A percentile compares a stretch with the other conserved stretches of the same genome.
Conservation (phyloP, 23 tunicate species). For the Oikopleura dioica region DNA sequence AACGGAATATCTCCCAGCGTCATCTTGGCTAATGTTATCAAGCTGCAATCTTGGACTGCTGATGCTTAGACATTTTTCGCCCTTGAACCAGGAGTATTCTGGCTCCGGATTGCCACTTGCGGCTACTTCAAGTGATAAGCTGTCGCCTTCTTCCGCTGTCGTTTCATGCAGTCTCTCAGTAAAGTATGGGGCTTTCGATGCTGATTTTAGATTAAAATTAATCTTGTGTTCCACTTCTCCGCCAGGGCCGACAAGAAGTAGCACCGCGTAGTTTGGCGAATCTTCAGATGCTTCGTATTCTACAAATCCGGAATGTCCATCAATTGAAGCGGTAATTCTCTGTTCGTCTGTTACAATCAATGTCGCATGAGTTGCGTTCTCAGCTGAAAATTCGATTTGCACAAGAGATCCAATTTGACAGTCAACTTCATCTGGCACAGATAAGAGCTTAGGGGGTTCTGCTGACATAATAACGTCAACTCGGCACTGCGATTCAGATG, state of each 20-base stretch:
- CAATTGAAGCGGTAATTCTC: not conserved
- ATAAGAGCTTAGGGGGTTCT: not conserved
- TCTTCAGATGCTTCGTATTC: not conserved
- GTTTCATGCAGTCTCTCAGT: not conserved
- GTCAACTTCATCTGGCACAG: not conserved
- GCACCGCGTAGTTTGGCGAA: not conserved
- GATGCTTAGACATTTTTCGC: not conserved
- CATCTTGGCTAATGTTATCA: not conserved
- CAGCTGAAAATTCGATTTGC: too few relatives aligned
- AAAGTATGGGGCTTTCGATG: not conserved
- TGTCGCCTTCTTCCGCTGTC: not conserved
- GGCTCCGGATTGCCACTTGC: not conserved
- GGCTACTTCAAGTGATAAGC: not conserved
- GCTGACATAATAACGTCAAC: not conserved
- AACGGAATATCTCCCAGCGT: not conserved
- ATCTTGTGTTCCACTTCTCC: not conserved
- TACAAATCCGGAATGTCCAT: not conserved
- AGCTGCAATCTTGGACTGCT: not conserved
- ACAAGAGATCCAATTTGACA: too few relatives aligned
- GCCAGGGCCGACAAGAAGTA: not conserved
- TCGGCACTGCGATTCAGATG: not conserved
- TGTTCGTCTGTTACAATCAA: too few relatives aligned
- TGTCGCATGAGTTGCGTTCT: too few relatives aligned
- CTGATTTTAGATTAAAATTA: not conserved
- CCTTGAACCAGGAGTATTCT: not conserved